Percentiles rank a stretch among this genome's conserved stretches.
Conservation (phyloP, 2,888 invertebrate species). For the Leptothorax acervorum region DNA sequence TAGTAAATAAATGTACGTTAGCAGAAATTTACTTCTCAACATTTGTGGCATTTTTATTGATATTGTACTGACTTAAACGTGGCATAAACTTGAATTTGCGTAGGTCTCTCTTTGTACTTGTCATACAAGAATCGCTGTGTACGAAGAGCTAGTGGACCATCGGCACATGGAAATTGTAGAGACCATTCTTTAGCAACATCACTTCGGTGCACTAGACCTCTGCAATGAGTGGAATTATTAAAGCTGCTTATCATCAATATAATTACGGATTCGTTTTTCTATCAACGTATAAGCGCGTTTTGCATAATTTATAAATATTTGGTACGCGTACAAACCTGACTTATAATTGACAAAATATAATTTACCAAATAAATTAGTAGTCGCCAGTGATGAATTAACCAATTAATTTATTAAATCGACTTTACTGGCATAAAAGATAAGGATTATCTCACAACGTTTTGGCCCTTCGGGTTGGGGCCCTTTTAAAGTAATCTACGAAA, state of each 20-base stretch:
- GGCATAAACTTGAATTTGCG: constrained; percentile 93
- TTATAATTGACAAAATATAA: not conserved
- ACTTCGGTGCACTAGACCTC: constrained; percentile 86
- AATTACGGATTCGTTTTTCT: not conserved
- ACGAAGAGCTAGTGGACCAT: constrained; percentile 93
- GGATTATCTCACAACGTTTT: too few species aligned
- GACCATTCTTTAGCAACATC: constrained; percentile 87
- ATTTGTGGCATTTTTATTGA: not conserved
- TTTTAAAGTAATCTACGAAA: too few species aligned
- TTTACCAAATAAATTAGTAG: too few species aligned
- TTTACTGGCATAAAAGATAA: too few species aligned
- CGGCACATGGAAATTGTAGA: constrained; percentile 93
- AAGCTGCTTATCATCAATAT: not conserved
- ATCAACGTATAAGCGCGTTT: too few species aligned
- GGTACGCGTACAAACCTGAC: not conserved
- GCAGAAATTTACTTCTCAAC: constrained; percentile 24
- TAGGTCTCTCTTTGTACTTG: constrained; percentile 90
- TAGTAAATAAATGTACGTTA: constrained; percentile 73
- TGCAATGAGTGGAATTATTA: constrained; percentile 36
- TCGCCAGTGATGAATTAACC: too few species aligned
- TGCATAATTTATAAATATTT: constrained; percentile 21
- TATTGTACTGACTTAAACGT: constrained; percentile 83
- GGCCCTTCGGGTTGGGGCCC: too few species aligned
- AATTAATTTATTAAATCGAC: too few species aligned
- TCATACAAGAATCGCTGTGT: constrained; percentile 93